Percentiles rank a stretch among this genome's conserved stretches.
phyloP scores from a whole-genome alignment of 2,797 vertebrate genomes.

The Scomberomorus guttatus region DNA sequence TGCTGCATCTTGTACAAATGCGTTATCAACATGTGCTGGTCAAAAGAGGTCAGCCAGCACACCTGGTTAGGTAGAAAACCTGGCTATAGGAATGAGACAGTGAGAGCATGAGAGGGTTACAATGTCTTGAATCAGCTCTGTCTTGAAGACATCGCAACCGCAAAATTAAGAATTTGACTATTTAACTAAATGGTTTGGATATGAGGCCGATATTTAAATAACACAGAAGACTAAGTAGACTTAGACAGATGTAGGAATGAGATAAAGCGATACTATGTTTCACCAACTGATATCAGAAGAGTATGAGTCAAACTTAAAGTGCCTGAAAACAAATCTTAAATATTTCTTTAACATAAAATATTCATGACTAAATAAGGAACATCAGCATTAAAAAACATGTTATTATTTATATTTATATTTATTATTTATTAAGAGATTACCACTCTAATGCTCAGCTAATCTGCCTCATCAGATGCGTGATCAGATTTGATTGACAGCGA shows the following conservation, averaged over 20 bases:
- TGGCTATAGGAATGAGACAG: neutral
- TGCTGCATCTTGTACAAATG: conserved; percentile 47
- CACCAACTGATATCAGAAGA: neutral
- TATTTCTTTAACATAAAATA: neutral
- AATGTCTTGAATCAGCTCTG: neutral
- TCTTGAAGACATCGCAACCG: neutral
- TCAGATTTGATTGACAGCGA: neutral
- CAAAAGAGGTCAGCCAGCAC: conserved; percentile 4
- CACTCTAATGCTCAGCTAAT: neutral
- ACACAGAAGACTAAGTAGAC: neutral
- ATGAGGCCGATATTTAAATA: neutral
- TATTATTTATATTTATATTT: too few species aligned
- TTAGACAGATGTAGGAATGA: neutral
- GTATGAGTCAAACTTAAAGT: neutral
- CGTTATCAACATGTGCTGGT: conserved; percentile 17
- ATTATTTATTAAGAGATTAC: neutral
- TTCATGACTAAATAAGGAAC: neutral
- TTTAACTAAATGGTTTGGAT: conserved; percentile 3
- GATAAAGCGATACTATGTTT: neutral
- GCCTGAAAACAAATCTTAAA: too few species aligned
- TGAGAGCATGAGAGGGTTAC: neutral
- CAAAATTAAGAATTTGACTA: neutral
- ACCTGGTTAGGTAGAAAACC: conserved; percentile 6
- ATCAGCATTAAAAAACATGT: neutral
- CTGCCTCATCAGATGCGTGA: neutral